phyloP scores from a whole-genome alignment of 2,797 vertebrate genomes.

The Phataginus tetradactyla region DNA sequence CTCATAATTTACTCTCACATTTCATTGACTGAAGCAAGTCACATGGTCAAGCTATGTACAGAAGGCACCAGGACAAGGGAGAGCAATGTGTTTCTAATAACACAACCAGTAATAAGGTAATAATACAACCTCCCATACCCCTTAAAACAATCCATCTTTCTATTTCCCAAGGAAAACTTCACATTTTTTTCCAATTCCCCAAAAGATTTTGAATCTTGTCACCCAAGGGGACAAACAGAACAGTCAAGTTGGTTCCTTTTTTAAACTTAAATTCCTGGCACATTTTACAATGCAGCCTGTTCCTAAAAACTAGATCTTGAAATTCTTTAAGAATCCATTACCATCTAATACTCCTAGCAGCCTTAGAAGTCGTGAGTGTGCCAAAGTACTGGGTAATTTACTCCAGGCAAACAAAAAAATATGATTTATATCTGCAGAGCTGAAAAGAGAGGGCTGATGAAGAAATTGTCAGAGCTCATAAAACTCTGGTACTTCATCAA shows the following conservation, averaged over 20 bases:
- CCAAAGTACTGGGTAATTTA: slow-evolving; percentile 55
- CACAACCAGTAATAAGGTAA: neutral
- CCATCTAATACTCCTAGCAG: neutral
- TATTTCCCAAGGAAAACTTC: neutral
- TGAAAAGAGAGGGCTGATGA: slow-evolving; percentile 52
- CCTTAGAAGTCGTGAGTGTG: neutral
- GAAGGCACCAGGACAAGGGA: neutral
- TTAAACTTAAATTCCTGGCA: neutral
- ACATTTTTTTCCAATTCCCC: neutral
- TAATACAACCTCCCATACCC: neutral
- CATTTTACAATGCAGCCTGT: slow-evolving; percentile 1
- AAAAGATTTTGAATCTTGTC: neutral
- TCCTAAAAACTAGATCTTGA: slow-evolving; percentile 30
- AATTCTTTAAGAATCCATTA: slow-evolving; percentile 41
- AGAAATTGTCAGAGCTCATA: slow-evolving; percentile 68
- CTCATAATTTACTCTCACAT: neutral
- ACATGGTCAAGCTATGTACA: neutral
- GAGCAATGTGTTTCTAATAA: neutral
- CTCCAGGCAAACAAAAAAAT: slow-evolving; percentile 63
- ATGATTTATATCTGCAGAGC: slow-evolving; percentile 61
- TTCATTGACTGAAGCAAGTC: neutral
- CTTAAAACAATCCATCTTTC: neutral
- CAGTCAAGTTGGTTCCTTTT: neutral
- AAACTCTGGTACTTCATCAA: slow-evolving; percentile 66
- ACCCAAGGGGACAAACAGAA: neutral